These are phyloP conservation scores for Cephus pulcher DNA, from an alignment of 2,888 invertebrate species.

Conservation along the genomic window DNA sequence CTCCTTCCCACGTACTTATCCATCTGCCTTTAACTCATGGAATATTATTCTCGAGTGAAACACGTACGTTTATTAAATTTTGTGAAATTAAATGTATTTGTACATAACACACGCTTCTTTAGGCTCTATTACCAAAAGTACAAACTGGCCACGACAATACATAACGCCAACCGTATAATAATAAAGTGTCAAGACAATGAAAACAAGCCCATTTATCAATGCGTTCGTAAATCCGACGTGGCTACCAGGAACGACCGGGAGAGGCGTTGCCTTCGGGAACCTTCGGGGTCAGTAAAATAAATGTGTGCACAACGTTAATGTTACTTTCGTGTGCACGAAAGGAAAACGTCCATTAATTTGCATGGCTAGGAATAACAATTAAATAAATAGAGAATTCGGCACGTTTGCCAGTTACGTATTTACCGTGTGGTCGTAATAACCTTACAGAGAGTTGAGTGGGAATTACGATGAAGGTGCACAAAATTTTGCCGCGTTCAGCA, in stretches of 20 bases:
- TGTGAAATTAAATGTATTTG: no score
- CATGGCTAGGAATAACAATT: neutral
- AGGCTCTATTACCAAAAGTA: neutral
- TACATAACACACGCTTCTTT: neutral
- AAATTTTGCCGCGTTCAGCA: neutral
- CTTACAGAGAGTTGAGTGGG: neutral
- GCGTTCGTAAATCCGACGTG: neutral
- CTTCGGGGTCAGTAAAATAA: neutral
- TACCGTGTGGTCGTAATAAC: neutral
- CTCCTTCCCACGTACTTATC: neutral
- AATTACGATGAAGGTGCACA: neutral
- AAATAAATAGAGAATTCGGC: neutral
- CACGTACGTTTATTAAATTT: no score
- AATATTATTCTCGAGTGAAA: neutral
- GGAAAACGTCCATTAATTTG: no score
- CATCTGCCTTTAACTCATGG: neutral
- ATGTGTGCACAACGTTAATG: neutral
- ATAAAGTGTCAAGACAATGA: constrained; percentile 14
- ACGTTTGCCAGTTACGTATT: neutral
- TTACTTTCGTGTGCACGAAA: neutral
- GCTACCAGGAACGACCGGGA: constrained; percentile 20
- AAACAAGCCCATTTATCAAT: constrained; percentile 40
- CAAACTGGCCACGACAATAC: neutral
- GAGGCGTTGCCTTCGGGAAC: constrained; percentile 18
- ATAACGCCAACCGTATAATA: neutral